Conservation (phyloP, 2,888 invertebrate genomes). For the Lithophane ornitopus region DNA sequence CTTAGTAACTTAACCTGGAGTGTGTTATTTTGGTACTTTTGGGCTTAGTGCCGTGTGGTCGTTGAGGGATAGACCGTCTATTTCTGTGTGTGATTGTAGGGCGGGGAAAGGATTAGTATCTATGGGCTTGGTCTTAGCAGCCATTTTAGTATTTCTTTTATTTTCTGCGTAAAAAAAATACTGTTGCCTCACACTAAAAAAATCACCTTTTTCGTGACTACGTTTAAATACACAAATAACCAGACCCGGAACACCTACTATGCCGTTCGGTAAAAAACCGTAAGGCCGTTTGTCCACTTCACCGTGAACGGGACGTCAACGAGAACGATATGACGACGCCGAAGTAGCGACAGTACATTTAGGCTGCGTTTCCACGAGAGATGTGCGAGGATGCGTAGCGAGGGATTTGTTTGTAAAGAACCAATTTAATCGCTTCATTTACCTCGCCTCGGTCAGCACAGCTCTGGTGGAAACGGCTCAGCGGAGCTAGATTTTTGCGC, state of each 20-base stretch:
- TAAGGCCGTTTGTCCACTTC: too few relatives aligned
- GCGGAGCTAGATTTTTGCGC: too few relatives aligned
- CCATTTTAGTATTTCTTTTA: neutral
- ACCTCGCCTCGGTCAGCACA: too few relatives aligned
- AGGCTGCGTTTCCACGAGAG: too few relatives aligned
- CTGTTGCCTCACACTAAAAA: neutral
- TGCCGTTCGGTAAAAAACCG: neutral
- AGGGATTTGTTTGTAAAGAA: too few relatives aligned
- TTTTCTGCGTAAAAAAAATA: neutral
- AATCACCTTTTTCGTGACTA: neutral
- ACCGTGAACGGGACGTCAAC: too few relatives aligned
- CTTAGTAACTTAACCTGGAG: slow-evolving; percentile 57
- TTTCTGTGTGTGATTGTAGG: slow-evolving; percentile 31
- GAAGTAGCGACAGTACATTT: too few relatives aligned
- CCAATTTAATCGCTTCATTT: too few relatives aligned
- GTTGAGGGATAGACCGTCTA: slow-evolving; percentile 1
- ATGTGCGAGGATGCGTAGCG: too few relatives aligned
- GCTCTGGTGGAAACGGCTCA: too few relatives aligned
- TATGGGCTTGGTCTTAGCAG: neutral
- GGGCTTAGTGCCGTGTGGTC: slow-evolving; percentile 24
- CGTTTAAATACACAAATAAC: neutral
- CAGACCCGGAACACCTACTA: neutral
- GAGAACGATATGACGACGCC: too few relatives aligned
- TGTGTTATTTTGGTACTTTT: slow-evolving; percentile 38
- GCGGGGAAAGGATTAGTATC: slow-evolving; percentile 10